phyloP scores from a whole-genome alignment of 1,140 invertebrate genomes.

The Lepidurus apus region DNA sequence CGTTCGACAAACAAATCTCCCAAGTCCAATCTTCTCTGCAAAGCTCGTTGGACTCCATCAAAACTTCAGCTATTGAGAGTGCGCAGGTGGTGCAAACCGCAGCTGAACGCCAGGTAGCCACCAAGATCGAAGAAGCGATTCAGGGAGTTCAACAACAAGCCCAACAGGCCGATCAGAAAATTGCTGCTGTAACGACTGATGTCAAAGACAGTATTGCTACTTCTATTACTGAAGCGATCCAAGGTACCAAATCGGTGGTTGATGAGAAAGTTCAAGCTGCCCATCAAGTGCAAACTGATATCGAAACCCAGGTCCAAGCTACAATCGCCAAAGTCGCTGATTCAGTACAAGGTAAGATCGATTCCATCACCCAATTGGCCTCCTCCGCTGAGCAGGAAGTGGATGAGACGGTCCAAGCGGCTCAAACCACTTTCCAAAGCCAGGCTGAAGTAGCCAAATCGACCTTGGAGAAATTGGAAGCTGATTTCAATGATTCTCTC shows the following conservation, averaged over 20 bases:
- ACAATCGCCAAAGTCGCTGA: slow-evolving; percentile 1
- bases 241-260: slow-evolving; percentile 40
- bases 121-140: neutral
- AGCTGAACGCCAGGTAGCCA: neutral
- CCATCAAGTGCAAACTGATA: neutral
- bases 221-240: slow-evolving; percentile 36
- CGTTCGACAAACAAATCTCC: slow-evolving; percentile 5
- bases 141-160: slow-evolving; percentile 7
- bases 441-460: neutral
- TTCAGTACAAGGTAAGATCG: neutral
- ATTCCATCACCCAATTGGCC: neutral
- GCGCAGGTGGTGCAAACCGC: neutral
- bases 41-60: neutral
- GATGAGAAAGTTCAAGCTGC: slow-evolving; percentile 36
- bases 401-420: neutral
- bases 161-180: neutral
- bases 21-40: slow-evolving; percentile 3
- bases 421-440: slow-evolving; percentile 17
- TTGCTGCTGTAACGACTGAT: neutral
- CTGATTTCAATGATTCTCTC: neutral
- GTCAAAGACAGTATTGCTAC: slow-evolving; percentile 5
- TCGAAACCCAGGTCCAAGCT: neutral
- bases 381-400: slow-evolving; percentile 4
- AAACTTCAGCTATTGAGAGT: neutral
- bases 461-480: neutral